Base-by-base conservation (phyloP, 2,888 invertebrate genomes). In the Dugesia japonica region DNA sequence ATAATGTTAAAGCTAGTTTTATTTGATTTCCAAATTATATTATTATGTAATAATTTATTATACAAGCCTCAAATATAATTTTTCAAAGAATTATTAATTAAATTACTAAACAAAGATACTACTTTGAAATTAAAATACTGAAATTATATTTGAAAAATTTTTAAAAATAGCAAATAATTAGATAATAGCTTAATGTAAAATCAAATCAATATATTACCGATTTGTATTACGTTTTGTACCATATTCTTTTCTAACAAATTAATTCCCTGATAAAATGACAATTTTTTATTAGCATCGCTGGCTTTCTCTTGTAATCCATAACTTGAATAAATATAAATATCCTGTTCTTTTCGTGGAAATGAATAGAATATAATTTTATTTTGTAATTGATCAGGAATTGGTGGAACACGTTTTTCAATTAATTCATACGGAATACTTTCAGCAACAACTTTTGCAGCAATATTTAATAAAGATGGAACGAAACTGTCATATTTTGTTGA, bases 321-420 rank as follows among this genome's bases (percentile, higher is more conserved):
- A 23, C 56, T 56, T 85, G 90, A 91, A 87, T 92, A 92, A 90
- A 91, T 91, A 86, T 90, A 90, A 85, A 92, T 91, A 86, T 91
- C 91, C 83, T 89, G 87, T 86, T 91, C 91, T 84, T 91, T 90
- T 82, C 91, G 87, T 80, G 91, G 92, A 86, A 91, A 91, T 80
- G 91, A 91, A 90, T 91, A 91, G 87, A 89, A 91, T 83, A 91
- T 90, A 85, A 91, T 90, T 83, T 91, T 88, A 81, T 90, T 88
- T 86, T 91, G 91, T 84, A 91, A 91, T 80, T 91, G 91, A 85
- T 91, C 91, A 80, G 91, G 92, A 85, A 92, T 91, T 82, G 91
- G 89, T 84, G 90, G 90, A 85, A 90, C 91, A 80, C 90, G 89
- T 85, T 91, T 91, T 86, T 91, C 91, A 83, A 92, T 90, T 81